Evolutionary conservation across 2,797 vertebrate species (phyloP).

Genomic region (Labeo calbasu): DNA sequence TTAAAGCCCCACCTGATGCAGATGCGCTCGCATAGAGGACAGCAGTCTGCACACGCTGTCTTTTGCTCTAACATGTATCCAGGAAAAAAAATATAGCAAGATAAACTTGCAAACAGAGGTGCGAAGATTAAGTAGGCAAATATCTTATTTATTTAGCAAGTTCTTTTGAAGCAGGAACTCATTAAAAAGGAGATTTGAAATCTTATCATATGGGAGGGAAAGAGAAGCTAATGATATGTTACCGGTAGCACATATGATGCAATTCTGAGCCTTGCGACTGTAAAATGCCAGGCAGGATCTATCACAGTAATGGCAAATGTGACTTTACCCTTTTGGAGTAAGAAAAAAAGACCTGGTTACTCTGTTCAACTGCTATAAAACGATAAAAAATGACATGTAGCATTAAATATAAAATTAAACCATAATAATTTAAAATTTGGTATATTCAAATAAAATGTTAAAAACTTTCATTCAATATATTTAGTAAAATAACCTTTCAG

Average conservation of each 20-base stretch:
- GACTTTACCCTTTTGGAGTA: slow-evolving; percentile 62
- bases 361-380: too few relatives aligned
- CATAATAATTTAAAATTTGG: too few relatives aligned
- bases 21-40: slow-evolving; percentile 57
- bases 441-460: too few relatives aligned
- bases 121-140: too few relatives aligned
- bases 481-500: too few relatives aligned
- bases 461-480: too few relatives aligned
- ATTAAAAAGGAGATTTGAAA: neutral
- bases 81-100: slow-evolving; percentile 44
- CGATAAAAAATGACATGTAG: too few relatives aligned
- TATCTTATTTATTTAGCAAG: neutral
- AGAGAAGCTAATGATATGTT: slow-evolving; percentile 37
- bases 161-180: neutral
- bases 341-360: neutral
- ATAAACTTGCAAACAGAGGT: neutral
- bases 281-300: slow-evolving; percentile 67
- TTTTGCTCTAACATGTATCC: slow-evolving; percentile 80
- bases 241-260: slow-evolving; percentile 76
- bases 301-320: slow-evolving; percentile 70
- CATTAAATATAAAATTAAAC: too few relatives aligned
- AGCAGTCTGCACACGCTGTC: slow-evolving; percentile 73
- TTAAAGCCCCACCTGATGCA: too few relatives aligned
- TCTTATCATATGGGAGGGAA: slow-evolving; percentile 3
- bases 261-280: slow-evolving; percentile 75